These are phyloP conservation scores for Hymenochirus boettgeri DNA, from an alignment of 2,113 vertebrate genomes.

Conservation along the genomic window DNA sequence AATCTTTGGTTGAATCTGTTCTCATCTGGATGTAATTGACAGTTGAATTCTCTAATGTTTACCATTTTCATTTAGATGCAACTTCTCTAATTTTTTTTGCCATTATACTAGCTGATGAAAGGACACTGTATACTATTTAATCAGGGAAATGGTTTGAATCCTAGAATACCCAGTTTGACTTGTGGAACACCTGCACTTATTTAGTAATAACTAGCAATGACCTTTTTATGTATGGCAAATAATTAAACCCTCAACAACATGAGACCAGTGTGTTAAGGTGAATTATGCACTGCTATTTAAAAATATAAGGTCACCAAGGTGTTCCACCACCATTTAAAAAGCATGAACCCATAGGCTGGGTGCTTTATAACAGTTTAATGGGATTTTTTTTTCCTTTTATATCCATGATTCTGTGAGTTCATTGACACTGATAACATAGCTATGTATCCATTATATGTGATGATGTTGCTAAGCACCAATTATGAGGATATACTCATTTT, in stretches of 20 bases:
- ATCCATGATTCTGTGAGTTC: too few relatives aligned
- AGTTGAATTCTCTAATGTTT: not conserved
- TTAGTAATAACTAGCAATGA: not conserved
- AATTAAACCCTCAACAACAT: not conserved
- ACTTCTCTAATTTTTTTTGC: constrained; percentile 12
- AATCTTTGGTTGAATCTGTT: not conserved
- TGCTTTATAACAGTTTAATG: too few relatives aligned
- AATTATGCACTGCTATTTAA: too few relatives aligned
- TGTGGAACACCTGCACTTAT: not conserved
- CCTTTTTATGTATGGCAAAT: not conserved
- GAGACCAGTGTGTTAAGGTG: not conserved
- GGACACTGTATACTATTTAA: constrained; percentile 3
- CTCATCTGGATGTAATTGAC: constrained; percentile 31
- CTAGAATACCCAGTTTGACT: not conserved
- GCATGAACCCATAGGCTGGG: too few relatives aligned
- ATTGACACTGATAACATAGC: too few relatives aligned
- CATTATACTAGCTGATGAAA: constrained; percentile 8
- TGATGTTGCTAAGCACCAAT: too few relatives aligned
- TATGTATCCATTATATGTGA: too few relatives aligned
- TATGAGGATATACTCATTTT: too few relatives aligned
- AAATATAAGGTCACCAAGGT: too few relatives aligned
- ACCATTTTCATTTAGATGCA: not conserved
- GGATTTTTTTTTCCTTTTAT: too few relatives aligned
- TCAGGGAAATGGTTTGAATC: not conserved
- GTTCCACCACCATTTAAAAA: too few relatives aligned